Conservation (phyloP, 2,888 invertebrate genomes). For the Phasia obesa region DNA sequence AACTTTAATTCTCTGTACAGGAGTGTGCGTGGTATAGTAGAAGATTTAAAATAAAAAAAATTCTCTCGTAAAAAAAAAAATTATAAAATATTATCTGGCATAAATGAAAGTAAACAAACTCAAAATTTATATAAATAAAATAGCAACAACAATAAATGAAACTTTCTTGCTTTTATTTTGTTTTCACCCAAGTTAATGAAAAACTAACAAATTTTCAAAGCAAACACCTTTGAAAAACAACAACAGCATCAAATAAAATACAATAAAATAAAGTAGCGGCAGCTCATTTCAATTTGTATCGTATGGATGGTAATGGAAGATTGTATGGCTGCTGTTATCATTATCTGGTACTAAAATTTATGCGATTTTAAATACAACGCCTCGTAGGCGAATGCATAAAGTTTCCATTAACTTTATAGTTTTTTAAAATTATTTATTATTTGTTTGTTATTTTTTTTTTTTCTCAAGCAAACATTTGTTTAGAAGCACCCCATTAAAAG, state of each 20-base stretch:
- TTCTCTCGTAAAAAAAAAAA: slow-evolving; percentile 30
- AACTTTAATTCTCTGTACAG: slow-evolving; percentile 4
- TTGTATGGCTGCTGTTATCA: slow-evolving; percentile 50
- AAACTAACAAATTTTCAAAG: slow-evolving; percentile 52
- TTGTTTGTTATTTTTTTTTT: slow-evolving; percentile 21
- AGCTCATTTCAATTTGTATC: slow-evolving; percentile 47
- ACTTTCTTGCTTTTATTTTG: slow-evolving; percentile 31
- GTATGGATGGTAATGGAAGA: slow-evolving; percentile 17
- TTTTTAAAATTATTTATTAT: slow-evolving; percentile 37
- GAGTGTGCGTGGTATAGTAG: not conserved
- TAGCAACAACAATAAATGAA: slow-evolving; percentile 36
- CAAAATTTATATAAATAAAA: slow-evolving; percentile 37
- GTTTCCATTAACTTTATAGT: slow-evolving; percentile 66
- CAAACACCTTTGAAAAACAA: slow-evolving; percentile 49
- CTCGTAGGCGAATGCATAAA: slow-evolving; percentile 61
- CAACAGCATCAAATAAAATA: not conserved
- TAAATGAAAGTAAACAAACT: slow-evolving; percentile 66
- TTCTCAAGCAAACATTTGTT: slow-evolving; percentile 54
- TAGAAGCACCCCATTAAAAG: slow-evolving; percentile 31
- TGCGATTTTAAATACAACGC: slow-evolving; percentile 65
- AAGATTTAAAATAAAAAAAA: slow-evolving; percentile 38
- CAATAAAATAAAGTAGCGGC: not conserved
- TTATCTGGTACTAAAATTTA: slow-evolving; percentile 62
- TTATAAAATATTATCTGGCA: slow-evolving; percentile 59
- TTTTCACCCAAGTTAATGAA: slow-evolving; percentile 37